These are phyloP conservation scores for Aleiodes leptofemur DNA, from an alignment of 2,888 invertebrate species.

Conservation along the genomic window DNA sequence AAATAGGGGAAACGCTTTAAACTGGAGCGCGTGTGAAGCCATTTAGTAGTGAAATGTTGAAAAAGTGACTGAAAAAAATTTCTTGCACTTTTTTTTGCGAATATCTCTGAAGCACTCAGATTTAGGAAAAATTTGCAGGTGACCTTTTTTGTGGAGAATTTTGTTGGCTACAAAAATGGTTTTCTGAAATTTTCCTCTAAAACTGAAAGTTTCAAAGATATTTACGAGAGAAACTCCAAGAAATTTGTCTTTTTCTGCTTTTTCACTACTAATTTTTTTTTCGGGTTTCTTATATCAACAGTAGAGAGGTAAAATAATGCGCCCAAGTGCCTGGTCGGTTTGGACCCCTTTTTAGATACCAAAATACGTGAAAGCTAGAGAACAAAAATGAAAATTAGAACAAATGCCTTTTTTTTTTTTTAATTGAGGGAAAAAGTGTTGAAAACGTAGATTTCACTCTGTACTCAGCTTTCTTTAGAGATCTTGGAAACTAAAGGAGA, in stretches of 20 bases:
- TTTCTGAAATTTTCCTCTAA: no score
- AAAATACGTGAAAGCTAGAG: neutral
- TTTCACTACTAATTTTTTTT: neutral
- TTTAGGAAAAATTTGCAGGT: no score
- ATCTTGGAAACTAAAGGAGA: no score
- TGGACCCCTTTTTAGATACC: neutral
- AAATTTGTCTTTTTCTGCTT: neutral
- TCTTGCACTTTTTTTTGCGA: no score
- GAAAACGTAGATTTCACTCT: no score
- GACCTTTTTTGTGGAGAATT: no score
- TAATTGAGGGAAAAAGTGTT: neutral
- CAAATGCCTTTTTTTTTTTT: neutral
- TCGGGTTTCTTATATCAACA: constrained; percentile 12
- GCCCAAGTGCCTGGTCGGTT: constrained; percentile 42
- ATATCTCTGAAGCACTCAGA: no score
- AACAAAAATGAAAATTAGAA: neutral
- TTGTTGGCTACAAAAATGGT: no score
- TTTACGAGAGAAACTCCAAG: no score
- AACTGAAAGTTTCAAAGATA: neutral
- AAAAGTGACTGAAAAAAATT: neutral
- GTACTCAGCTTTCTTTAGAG: no score
- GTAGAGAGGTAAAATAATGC: constrained; percentile 4
- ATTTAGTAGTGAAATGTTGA: neutral
- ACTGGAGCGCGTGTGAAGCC: constrained; percentile 10
- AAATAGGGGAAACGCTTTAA: constrained; percentile 8